These are phyloP conservation scores for Darevskia nairensis DNA, from an alignment of 2,797 vertebrate genomes.

Conservation along the genomic window DNA sequence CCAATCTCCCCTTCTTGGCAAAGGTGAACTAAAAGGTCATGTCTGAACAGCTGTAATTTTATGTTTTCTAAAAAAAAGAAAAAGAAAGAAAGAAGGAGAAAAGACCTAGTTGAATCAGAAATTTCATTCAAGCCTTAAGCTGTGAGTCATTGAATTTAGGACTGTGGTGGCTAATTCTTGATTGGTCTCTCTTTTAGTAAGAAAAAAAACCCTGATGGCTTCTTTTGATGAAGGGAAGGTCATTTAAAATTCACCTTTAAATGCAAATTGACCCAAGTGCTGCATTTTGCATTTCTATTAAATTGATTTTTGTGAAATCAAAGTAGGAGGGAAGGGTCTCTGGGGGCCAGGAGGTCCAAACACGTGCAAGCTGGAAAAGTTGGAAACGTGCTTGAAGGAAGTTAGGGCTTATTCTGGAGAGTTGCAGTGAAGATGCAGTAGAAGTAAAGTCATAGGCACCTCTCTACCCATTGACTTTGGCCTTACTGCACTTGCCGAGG, in stretches of 20 bases:
- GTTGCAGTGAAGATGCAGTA: background rate
- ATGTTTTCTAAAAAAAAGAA: background rate
- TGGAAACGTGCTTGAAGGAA: background rate
- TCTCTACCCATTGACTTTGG: background rate
- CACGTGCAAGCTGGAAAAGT: background rate
- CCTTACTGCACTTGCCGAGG: background rate
- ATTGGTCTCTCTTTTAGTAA: constrained; percentile 22
- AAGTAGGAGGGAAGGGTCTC: background rate
- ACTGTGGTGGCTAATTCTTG: constrained; percentile 30
- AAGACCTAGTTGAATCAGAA: background rate
- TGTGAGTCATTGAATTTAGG: background rate
- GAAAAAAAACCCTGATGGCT: background rate
- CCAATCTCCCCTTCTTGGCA: constrained; percentile 14
- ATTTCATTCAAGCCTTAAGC: background rate
- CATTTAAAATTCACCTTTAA: constrained; percentile 28
- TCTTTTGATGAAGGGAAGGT: background rate
- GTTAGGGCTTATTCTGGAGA: background rate
- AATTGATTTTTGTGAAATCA: constrained; percentile 12
- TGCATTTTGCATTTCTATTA: constrained; percentile 23
- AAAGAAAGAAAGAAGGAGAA: background rate
- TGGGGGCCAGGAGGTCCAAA: background rate
- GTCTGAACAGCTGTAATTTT: constrained; percentile 16
- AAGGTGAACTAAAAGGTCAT: constrained; percentile 43
- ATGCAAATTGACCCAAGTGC: constrained; percentile 32
- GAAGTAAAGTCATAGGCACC: background rate